phyloP scores from a whole-genome alignment of 2,113 vertebrate genomes.

The Ascaphus truei region DNA sequence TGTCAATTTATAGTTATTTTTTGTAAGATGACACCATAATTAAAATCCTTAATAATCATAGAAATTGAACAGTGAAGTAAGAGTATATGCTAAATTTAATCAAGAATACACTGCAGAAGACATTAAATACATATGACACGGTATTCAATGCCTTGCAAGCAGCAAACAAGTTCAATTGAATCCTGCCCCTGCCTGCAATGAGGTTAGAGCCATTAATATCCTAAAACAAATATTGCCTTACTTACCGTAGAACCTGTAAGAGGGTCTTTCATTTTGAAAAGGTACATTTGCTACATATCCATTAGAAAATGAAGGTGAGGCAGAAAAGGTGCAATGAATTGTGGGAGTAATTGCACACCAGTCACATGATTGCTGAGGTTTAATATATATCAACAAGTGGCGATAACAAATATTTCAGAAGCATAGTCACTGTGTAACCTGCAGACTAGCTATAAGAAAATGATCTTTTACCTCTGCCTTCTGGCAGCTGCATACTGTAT shows the following conservation, averaged over 20 bases:
- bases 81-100: too few species aligned
- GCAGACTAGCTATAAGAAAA: neutral
- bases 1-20: too few species aligned
- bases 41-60: too few species aligned
- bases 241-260: conserved; percentile 74
- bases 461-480: conserved; percentile 5
- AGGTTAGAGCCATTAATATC: too few species aligned
- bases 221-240: too few species aligned
- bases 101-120: too few species aligned
- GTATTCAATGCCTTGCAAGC: too few species aligned
- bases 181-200: too few species aligned
- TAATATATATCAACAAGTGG: neutral
- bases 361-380: neutral
- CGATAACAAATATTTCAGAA: conserved; percentile 24
- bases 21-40: too few species aligned
- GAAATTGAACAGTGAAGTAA: too few species aligned
- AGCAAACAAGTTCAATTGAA: too few species aligned
- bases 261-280: conserved; percentile 75
- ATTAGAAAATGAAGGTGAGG: neutral
- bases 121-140: too few species aligned
- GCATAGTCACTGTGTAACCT: neutral
- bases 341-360: neutral
- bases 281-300: conserved; percentile 8
- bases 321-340: neutral
- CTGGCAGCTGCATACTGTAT: neutral